Percentiles rank a stretch among this genome's conserved stretches.
Evolutionary conservation across 1,140 invertebrate species (phyloP).

Genomic region (Apis dorsata): DNA sequence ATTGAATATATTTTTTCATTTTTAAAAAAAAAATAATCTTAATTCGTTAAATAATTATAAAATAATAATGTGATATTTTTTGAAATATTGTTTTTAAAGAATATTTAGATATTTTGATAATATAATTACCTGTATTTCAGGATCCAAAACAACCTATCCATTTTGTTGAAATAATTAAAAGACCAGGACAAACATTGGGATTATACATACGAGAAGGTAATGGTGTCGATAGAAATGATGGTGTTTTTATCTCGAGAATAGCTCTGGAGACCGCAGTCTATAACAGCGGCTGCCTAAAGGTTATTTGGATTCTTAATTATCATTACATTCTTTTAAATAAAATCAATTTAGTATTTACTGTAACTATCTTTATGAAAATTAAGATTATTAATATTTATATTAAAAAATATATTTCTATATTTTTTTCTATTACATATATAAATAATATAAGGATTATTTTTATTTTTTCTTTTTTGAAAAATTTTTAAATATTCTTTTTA

Average conservation of each 20-base stretch:
- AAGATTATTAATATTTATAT: background rate
- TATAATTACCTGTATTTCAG: slow-evolving; percentile 75
- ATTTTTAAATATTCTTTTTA: background rate
- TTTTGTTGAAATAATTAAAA: slow-evolving; percentile 99
- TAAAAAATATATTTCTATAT: too few relatives aligned
- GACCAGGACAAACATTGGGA: slow-evolving; percentile 98
- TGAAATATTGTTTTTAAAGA: background rate
- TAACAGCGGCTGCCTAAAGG: slow-evolving; percentile 96
- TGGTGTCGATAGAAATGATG: slow-evolving; percentile 94
- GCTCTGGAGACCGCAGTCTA: slow-evolving; percentile 97
- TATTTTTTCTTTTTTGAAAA: background rate
- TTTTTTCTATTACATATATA: too few relatives aligned
- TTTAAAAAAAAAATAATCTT: background rate
- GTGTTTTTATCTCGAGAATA: slow-evolving; percentile 99
- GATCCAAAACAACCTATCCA: slow-evolving; percentile 91
- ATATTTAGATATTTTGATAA: background rate
- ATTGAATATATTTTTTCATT: background rate
- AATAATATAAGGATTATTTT: background rate
- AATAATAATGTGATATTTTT: background rate
- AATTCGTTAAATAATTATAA: background rate
- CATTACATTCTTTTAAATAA: background rate
- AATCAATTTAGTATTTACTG: background rate
- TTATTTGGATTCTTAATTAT: slow-evolving; percentile 68
- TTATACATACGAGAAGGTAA: slow-evolving; percentile 99
- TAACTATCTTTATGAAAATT: background rate